These are phyloP conservation scores for Conus canariensis DNA, from an alignment of 2,888 invertebrate species.

Conservation along the genomic window DNA sequence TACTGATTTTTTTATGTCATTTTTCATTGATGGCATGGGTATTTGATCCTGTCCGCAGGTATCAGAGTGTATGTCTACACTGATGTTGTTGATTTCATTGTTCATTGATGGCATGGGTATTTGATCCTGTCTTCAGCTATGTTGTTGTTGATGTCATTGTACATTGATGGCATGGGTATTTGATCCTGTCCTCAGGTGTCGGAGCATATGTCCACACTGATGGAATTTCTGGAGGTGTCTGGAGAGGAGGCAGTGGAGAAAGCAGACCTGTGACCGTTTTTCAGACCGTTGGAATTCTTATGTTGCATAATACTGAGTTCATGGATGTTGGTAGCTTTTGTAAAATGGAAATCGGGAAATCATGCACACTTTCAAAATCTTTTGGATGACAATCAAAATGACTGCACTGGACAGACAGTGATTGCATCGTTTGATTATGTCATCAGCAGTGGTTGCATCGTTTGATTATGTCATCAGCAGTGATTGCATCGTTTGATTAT, in stretches of 20 bases:
- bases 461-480: no score
- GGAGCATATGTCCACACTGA: conserved; percentile 20
- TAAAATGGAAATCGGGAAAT: no score
- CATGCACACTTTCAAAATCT: no score
- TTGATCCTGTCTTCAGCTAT: not conserved
- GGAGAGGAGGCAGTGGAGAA: not conserved
- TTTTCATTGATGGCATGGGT: not conserved
- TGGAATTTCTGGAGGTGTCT: not conserved
- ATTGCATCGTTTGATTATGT: no score
- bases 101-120: not conserved
- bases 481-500: no score
- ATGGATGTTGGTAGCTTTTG: no score
- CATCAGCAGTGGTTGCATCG: no score
- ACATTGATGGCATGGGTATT: not conserved
- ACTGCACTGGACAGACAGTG: no score
- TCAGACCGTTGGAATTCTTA: no score
- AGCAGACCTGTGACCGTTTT: not conserved
- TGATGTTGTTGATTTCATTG: not conserved
- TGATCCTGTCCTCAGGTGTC: not conserved
- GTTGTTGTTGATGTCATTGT: not conserved
- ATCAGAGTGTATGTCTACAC: not conserved
- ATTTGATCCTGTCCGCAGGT: not conserved
- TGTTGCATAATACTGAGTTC: no score
- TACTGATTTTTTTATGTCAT: not conserved
- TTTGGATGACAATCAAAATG: no score